These are phyloP conservation scores for Lepidurus arcticus DNA, from an alignment of 1,140 invertebrate species.

Conservation along the genomic window DNA sequence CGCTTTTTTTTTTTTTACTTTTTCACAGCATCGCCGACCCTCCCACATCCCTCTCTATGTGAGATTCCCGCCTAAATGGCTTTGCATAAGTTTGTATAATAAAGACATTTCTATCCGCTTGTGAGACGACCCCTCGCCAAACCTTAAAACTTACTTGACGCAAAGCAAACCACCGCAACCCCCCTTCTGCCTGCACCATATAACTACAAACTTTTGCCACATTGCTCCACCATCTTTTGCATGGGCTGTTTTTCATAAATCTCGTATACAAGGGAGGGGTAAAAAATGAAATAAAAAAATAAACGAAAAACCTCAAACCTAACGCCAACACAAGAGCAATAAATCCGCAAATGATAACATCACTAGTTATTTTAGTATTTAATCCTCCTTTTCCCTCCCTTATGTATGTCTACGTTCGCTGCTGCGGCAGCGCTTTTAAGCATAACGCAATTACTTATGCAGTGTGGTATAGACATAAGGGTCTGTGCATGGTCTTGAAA, in stretches of 20 bases:
- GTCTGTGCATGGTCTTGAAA: too few relatives aligned
- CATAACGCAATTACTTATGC: too few relatives aligned
- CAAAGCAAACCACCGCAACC: background rate
- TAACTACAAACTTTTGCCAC: constrained; percentile 20
- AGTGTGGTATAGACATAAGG: too few relatives aligned
- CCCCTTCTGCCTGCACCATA: background rate
- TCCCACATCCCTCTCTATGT: background rate
- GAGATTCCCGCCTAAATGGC: constrained; percentile 5
- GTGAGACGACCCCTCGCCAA: background rate
- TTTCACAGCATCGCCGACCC: constrained; percentile 4
- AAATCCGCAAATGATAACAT: background rate
- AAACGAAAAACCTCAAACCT: background rate
- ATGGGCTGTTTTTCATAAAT: constrained; percentile 1
- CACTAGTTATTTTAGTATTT: background rate
- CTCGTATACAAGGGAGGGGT: background rate
- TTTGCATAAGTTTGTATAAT: constrained; percentile 22
- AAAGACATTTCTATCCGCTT: constrained; percentile 11
- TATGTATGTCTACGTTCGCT: background rate
- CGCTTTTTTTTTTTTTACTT: background rate
- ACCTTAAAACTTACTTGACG: constrained; percentile 5
- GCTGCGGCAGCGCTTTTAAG: too few relatives aligned
- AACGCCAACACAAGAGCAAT: constrained; percentile 12
- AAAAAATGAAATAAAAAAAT: background rate
- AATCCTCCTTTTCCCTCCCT: background rate
- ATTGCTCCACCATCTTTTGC: constrained; percentile 13